A percentile compares a stretch with the other conserved stretches of the same genome.
Conservation (phyloP, 2,888 invertebrate genomes). For the Oxycera nigricornis region DNA sequence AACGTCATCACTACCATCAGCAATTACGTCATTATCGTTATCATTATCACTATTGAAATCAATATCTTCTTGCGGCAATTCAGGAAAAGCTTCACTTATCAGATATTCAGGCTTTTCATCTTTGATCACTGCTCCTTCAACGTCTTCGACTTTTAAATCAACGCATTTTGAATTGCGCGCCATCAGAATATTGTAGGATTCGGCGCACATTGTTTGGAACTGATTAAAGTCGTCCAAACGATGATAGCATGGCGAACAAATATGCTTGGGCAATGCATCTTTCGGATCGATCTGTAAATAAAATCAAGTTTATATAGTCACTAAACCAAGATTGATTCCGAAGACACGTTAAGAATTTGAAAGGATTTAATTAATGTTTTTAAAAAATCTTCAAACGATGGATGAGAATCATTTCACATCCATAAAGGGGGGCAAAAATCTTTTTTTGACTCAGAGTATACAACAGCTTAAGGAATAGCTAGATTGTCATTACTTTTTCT, state of each 20-base stretch:
- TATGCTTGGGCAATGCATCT: constrained; percentile 28
- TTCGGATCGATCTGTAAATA: constrained; percentile 14
- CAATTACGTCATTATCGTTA: background rate
- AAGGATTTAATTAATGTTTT: too few relatives aligned
- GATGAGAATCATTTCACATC: too few relatives aligned
- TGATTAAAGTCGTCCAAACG: constrained; percentile 27
- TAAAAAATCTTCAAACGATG: too few relatives aligned
- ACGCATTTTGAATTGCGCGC: background rate
- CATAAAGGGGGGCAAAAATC: too few relatives aligned
- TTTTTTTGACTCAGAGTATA: too few relatives aligned
- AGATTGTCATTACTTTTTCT: too few relatives aligned
- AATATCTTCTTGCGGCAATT: background rate
- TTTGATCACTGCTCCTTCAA: background rate
- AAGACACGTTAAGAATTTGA: too few relatives aligned
- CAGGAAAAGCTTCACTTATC: background rate
- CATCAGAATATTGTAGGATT: constrained; percentile 11
- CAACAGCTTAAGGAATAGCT: too few relatives aligned
- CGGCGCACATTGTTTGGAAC: constrained; percentile 38
- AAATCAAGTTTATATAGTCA: too few relatives aligned
- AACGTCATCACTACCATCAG: background rate
- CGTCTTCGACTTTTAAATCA: background rate
- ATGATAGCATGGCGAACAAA: constrained; percentile 32
- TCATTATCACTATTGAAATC: constrained; percentile 14
- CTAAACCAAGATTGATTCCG: too few relatives aligned
- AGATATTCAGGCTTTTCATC: constrained; percentile 12